These are phyloP conservation scores for Chloropsis hardwickii DNA, from an alignment of 2,113 vertebrate species.

Conservation along the genomic window DNA sequence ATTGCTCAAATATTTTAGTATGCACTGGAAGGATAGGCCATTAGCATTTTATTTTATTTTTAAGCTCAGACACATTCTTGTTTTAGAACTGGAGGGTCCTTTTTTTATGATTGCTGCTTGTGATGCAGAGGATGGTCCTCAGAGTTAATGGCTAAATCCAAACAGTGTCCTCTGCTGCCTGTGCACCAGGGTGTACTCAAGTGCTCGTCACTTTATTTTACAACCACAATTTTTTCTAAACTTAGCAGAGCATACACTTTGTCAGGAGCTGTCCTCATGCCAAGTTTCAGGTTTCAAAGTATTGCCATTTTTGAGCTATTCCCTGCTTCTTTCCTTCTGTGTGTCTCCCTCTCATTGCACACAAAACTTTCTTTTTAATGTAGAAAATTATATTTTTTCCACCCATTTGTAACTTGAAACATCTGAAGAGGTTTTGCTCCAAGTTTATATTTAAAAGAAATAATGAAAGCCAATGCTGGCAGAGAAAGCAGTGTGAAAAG, in stretches of 20 bases:
- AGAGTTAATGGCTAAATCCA: not conserved
- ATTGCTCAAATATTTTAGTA: not conserved
- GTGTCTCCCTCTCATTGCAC: slow-evolving; percentile 4
- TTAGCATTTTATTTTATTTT: not conserved
- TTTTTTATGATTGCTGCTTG: not conserved
- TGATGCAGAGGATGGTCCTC: not conserved
- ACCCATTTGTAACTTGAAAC: slow-evolving; percentile 50
- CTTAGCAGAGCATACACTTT: slow-evolving; percentile 49
- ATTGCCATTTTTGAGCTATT: slow-evolving; percentile 35
- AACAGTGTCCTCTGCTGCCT: slow-evolving; percentile 24
- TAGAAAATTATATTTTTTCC: slow-evolving; percentile 28
- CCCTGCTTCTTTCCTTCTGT: slow-evolving; percentile 15
- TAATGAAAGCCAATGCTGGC: slow-evolving; percentile 57
- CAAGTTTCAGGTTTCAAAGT: slow-evolving; percentile 56
- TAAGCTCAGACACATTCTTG: not conserved
- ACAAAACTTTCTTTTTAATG: slow-evolving; percentile 51
- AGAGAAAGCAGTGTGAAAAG: slow-evolving; percentile 40
- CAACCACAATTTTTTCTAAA: slow-evolving; percentile 50
- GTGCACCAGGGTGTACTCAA: not conserved
- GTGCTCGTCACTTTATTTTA: not conserved
- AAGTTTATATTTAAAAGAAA: slow-evolving; percentile 64
- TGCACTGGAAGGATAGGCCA: not conserved
- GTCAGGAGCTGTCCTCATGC: slow-evolving; percentile 28
- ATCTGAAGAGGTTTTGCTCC: slow-evolving; percentile 45
- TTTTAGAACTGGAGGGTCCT: not conserved